A percentile compares a stretch with the other conserved stretches of the same genome.
Conservation (phyloP, 2,113 vertebrate species). For the Pelecanus crispus region DNA sequence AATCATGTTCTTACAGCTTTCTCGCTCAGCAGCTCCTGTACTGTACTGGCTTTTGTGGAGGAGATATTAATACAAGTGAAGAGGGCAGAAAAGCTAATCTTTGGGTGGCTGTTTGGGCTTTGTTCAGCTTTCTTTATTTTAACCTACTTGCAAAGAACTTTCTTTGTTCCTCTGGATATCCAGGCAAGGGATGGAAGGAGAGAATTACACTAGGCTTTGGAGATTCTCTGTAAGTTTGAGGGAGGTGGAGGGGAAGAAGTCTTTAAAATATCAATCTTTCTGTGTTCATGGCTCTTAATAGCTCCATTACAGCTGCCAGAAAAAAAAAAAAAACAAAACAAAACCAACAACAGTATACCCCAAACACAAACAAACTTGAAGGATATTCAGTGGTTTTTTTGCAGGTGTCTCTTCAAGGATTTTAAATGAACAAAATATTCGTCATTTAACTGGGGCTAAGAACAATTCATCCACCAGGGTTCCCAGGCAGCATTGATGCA, state of each 20-base stretch:
- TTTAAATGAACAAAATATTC: background rate
- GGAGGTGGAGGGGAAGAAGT: background rate
- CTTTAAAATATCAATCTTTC: background rate
- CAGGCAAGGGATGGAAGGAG: background rate
- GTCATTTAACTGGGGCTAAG: background rate
- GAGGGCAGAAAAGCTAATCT: background rate
- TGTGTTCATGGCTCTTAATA: background rate
- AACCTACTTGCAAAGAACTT: background rate
- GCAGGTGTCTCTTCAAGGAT: background rate
- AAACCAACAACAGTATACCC: background rate
- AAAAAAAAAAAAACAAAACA: background rate
- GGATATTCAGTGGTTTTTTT: background rate
- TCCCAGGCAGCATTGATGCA: background rate
- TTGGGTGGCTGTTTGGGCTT: background rate
- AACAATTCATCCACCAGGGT: background rate
- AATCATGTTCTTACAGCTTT: background rate
- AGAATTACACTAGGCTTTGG: background rate
- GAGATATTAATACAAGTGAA: background rate
- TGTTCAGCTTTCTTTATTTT: background rate
- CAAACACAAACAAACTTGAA: background rate
- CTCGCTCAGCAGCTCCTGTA: background rate
- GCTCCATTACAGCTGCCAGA: background rate
- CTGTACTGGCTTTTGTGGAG: background rate
- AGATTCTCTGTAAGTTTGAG: background rate
- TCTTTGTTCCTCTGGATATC: background rate